Evolutionary conservation across 2,797 vertebrate species (phyloP).

Genomic region (Coreius guichenoti): DNA sequence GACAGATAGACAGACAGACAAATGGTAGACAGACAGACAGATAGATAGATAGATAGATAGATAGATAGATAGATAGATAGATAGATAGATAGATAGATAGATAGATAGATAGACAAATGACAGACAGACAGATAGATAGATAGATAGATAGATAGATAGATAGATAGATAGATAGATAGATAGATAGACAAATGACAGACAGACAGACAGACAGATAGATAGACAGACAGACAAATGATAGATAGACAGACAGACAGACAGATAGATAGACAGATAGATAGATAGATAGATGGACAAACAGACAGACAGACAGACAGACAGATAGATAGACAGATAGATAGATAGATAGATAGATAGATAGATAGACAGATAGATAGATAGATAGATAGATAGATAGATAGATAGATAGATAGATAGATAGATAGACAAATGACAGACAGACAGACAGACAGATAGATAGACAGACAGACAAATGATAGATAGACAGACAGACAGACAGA

Average conservation of each 20-base stretch:
- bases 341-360: neutral
- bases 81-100: too few species aligned
- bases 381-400: constrained; percentile 12
- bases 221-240: neutral
- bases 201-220: too few species aligned
- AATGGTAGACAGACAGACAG: too few species aligned
- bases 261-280: neutral
- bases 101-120: too few species aligned
- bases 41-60: too few species aligned
- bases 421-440: neutral
- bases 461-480: constrained; percentile 3
- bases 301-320: neutral
- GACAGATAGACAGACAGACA: too few species aligned
- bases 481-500: constrained; percentile 12
- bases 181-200: too few species aligned
- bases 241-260: neutral
- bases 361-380: constrained; percentile 6
- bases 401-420: neutral
- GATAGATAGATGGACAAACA: neutral
- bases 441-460: neutral
- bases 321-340: neutral
- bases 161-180: too few species aligned
- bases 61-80: too few species aligned
- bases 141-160: too few species aligned
- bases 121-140: too few species aligned